These are phyloP conservation scores for Sprattus sprattus DNA, from an alignment of 2,113 vertebrate species.

Conservation along the genomic window DNA sequence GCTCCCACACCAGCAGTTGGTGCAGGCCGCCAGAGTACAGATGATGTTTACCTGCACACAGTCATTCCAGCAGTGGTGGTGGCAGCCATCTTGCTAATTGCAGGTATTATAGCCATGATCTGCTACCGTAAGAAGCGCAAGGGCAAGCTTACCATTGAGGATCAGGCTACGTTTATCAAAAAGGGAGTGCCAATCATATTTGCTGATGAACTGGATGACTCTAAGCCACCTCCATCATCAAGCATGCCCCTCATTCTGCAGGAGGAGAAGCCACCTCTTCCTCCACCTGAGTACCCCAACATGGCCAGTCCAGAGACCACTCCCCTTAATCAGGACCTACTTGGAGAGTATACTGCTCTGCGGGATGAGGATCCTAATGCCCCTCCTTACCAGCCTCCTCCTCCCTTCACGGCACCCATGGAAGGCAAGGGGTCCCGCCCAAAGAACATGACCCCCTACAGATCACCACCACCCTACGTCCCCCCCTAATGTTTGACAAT, in stretches of 20 bases:
- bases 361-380: constrained; percentile 96
- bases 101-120: constrained; percentile 95
- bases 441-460: constrained; percentile 99
- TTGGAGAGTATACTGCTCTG: constrained; percentile 90
- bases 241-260: constrained; percentile 96
- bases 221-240: constrained; percentile 93
- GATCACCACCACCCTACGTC: constrained; percentile 97
- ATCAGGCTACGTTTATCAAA: constrained; percentile 98
- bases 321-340: constrained; percentile 89
- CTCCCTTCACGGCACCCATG: constrained; percentile 93
- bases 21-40: constrained; percentile 85
- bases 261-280: constrained; percentile 96
- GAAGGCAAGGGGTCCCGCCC: constrained; percentile 97
- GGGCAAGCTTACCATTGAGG: constrained; percentile 95
- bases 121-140: constrained; percentile 97
- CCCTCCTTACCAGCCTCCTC: constrained; percentile 93
- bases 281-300: constrained; percentile 93
- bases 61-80: constrained; percentile 96
- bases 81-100: constrained; percentile 91
- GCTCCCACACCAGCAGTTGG: constrained; percentile 72
- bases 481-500: constrained; percentile 83
- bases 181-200: constrained; percentile 98
- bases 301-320: constrained; percentile 90
- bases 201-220: constrained; percentile 92
- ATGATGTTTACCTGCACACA: constrained; percentile 93